Base-by-base conservation (phyloP, 2,797 vertebrate species). In the Poeciliopsis presidionis region DNA sequence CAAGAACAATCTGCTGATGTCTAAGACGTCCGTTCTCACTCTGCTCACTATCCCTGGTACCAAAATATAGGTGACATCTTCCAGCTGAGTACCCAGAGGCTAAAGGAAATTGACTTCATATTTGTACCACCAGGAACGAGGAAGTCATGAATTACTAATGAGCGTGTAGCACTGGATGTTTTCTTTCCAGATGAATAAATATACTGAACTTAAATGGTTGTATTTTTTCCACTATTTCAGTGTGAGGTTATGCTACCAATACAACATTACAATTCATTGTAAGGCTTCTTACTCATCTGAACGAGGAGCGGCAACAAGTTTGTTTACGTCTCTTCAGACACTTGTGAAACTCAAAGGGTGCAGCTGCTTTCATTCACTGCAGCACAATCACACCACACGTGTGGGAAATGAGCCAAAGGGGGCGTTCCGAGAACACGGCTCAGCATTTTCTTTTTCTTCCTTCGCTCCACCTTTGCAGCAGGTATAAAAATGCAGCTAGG, bases 401-500 rank as follows among this genome's bases (percentile, higher is more conserved):
- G 20, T 49, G 36, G 47, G 51, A 77, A 45, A 49, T 22, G 13
- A 0, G 1, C 22, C n/a, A 53, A 11, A 30, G 75, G 70, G 57
- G 71, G 70, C 33, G 43, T 59, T 72, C 41, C 4, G 36, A 75
- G 80, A 81, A 55, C 30, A 12, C 36, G 22, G 41, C 72, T 71
- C 59, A 8, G 30, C 33, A 16, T 13, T 59, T 59, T 1, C 33
- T 36, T 61, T 36, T 63, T 63, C 1, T 9, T 8, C 12, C 28
- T 11, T 33, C 41, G 16, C 28, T 82, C 79, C 65, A 73, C 65
- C 36, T 22, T 59, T 71, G 65, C 53, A 73, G 65, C 57, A 80
- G 76, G 65, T 36, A 39, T 9, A 7, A 43, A 53, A 57, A 75
- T 45, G 67, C 76, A 22, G 47, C 18, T 13, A 51, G 12, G 41